phyloP scores from a whole-genome alignment of 2,113 vertebrate species.

The Hystrix cristata region DNA sequence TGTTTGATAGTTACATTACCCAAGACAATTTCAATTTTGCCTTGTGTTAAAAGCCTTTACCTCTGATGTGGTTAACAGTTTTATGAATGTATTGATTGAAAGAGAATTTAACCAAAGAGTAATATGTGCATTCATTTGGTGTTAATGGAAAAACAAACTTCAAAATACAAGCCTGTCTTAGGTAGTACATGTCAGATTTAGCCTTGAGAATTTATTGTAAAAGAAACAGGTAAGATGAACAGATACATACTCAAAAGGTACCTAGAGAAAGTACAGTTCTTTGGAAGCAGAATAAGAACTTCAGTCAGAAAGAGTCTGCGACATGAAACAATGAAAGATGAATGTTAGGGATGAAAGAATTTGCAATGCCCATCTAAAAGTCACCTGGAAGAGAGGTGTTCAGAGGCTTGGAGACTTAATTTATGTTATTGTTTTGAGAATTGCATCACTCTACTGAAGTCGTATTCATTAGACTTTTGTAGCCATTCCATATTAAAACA shows the following conservation, averaged over 20 bases:
- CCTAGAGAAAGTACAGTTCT: constrained; percentile 5
- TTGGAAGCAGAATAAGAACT: constrained; percentile 14
- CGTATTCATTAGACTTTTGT: background rate
- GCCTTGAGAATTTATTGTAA: constrained; percentile 26
- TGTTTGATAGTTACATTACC: constrained; percentile 17
- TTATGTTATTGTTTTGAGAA: background rate
- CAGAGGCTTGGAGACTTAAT: background rate
- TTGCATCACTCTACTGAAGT: background rate
- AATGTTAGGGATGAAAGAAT: background rate
- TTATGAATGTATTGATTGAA: constrained; percentile 9
- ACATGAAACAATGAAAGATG: background rate
- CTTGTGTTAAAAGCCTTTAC: constrained; percentile 32
- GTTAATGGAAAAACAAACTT: constrained; percentile 38
- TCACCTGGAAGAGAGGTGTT: background rate
- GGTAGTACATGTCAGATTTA: background rate
- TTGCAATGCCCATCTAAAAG: background rate
- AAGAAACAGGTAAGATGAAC: background rate
- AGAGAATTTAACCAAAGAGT: constrained; percentile 40
- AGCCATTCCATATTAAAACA: background rate
- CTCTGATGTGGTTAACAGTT: background rate
- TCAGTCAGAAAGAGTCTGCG: background rate
- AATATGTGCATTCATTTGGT: background rate
- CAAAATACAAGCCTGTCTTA: constrained; percentile 4
- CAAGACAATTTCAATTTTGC: background rate
- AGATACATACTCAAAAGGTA: background rate